A percentile compares a stretch with the other conserved stretches of the same genome.
phyloP scores from a whole-genome alignment of 2,888 invertebrate genomes.

The Laspeyria flexula region DNA sequence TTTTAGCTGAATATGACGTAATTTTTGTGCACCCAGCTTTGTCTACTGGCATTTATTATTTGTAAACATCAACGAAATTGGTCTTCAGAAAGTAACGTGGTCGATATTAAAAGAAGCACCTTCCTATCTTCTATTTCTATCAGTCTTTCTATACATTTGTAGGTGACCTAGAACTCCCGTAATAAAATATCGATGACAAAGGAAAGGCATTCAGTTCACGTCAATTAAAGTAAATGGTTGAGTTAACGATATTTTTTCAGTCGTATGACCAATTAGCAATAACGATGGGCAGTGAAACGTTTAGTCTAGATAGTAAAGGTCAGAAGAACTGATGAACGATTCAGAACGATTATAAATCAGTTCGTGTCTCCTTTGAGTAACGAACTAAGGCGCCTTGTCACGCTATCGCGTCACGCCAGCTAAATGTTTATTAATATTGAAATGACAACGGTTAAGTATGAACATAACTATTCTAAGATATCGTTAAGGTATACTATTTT shows the following conservation, averaged over 20 bases:
- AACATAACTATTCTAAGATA: neutral
- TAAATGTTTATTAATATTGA: conserved; percentile 7
- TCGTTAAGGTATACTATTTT: too few species aligned
- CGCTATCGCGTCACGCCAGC: conserved; percentile 20
- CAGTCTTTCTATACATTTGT: too few species aligned
- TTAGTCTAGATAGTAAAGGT: conserved; percentile 26
- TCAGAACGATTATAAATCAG: conserved; percentile 31
- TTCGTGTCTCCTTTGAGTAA: conserved; percentile 31
- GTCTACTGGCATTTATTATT: too few species aligned
- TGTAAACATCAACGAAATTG: too few species aligned
- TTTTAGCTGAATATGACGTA: too few species aligned
- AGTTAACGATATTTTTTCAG: neutral
- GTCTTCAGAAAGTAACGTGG: too few species aligned
- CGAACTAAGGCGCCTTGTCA: conserved; percentile 29
- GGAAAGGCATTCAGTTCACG: neutral
- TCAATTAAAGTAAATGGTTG: neutral
- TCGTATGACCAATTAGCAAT: conserved; percentile 30
- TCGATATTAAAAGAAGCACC: too few species aligned
- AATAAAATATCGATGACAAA: neutral
- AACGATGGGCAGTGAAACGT: conserved; percentile 22
- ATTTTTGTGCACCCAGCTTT: too few species aligned
- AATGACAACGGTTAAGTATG: conserved; percentile 5
- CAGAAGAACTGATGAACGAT: conserved; percentile 25
- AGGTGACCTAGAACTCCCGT: neutral
- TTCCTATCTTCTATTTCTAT: too few species aligned